Evolutionary conservation across 2,888 invertebrate genomes (phyloP), one percentile per base, ranked within the genome.

Genomic region (Sepioteuthis lessoniana): DNA sequence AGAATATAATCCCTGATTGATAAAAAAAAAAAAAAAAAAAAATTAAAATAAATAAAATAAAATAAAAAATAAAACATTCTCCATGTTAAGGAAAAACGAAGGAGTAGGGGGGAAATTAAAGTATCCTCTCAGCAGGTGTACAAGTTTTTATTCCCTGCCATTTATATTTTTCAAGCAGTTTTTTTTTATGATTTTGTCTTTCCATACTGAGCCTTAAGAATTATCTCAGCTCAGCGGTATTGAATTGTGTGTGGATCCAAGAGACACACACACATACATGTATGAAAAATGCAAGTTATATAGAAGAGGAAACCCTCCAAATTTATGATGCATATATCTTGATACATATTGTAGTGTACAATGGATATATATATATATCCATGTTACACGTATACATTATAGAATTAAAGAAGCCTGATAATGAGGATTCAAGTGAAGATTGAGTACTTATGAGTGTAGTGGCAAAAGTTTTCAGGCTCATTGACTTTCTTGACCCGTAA

Each of bases 1-100:
- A 92, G 47, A 92, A 42, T 92, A 47, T 92, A 10, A 92, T 92
- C 92, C 92, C 92, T 92, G 92, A 92, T 91, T 92, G 42, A 47
- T 46, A 31, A 92, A 47, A 91, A 91, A 46, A 76, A 76, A 76
- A 76, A 76, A n/a, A 55, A 55, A 55, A 21, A 16, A 31, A 50
- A 50, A 50, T 21, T 21, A 50, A 50, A 50, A 25, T 16, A 42
- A 50, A 50, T 21, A 50, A 50, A 25, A 50, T 21, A 50, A 50
- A 25, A 50, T 21, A 50, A 55, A 76, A n/a, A 16, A 16, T 76
- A 76, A n/a, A 76, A 76, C 76, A n/a, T n/a, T 76, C n/a, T 76
- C n/a, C 35, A 16, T 76, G 76, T 76, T n/a, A 13, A 76, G 76
- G 19, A 35, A 76, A 35, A 76, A 25, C 1, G n/a, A 16, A 35